These are phyloP conservation scores for Stenopsyche tienmushanensis DNA, from an alignment of 1,140 invertebrate genomes.

Conservation along the genomic window DNA sequence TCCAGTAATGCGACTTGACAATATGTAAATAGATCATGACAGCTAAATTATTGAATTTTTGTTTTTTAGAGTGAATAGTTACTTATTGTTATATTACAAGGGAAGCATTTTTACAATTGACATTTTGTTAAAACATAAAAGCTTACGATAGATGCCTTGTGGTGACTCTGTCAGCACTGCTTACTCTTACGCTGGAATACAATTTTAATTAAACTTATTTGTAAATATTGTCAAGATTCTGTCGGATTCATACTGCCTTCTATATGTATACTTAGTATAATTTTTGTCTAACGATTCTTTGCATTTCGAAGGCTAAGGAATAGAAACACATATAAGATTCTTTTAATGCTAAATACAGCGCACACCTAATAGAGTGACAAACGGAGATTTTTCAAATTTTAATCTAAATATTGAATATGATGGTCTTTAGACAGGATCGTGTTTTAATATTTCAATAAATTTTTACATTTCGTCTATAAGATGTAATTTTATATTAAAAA, in stretches of 20 bases:
- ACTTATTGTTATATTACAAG: conserved; percentile 23
- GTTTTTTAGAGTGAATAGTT: conserved; percentile 22
- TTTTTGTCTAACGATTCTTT: conserved; percentile 22
- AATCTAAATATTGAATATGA: conserved; percentile 1
- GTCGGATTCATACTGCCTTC: conserved; percentile 29
- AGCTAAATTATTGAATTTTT: conserved; percentile 44
- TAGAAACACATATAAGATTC: conserved; percentile 14
- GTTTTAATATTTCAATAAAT: conserved; percentile 1
- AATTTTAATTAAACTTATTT: conserved; percentile 16
- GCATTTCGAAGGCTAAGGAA: conserved; percentile 7
- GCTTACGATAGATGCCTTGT: conserved; percentile 31
- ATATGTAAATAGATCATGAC: conserved; percentile 54
- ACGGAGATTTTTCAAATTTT: conserved; percentile 21
- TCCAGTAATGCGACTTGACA: conserved; percentile 54
- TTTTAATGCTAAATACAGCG: conserved; percentile 19
- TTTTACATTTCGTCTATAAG: conserved; percentile 14
- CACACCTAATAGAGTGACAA: conserved; percentile 11
- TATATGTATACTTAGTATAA: conserved; percentile 28
- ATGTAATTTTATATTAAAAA: not conserved
- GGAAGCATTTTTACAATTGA: conserved; percentile 25
- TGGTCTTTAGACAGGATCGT: conserved; percentile 5
- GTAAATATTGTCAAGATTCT: conserved; percentile 31
- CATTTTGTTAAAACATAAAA: conserved; percentile 23
- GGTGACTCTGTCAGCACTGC: conserved; percentile 20
- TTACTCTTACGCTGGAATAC: conserved; percentile 13